Base-by-base conservation (phyloP, 1,140 invertebrate species). In the Sycophaga agraensis region DNA sequence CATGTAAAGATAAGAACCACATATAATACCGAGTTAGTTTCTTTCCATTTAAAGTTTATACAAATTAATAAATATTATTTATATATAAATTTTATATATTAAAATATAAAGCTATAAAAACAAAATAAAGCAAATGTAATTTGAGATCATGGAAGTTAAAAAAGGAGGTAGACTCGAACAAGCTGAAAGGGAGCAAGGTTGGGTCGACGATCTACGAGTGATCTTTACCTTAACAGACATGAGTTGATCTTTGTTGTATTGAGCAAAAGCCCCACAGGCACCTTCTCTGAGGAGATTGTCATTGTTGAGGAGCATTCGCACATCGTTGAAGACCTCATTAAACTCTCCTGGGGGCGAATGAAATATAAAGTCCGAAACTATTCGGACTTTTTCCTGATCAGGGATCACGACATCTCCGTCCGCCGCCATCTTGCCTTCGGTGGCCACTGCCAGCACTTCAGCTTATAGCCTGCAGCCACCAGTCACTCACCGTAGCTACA, bases 311-410 rank as follows among this genome's bases (percentile, higher is more conserved):
- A 99, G 83, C 65, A 94, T 91, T 72, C 97, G 87, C 53, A 99
- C 96, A 87, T 99, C 97, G 84, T 98, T 99, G 78, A 99, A 99
- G 56, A 99, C 97, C 87, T 99, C 97, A 82, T 99, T 99, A 76
- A 99, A 99, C 86, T 99, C 97, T 65, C 97, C 97, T 54, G 97
- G 97, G 24, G 97, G 97, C 46, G 96, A 96, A 84, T 98, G 96
- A 19, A 97, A 82, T 76, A 99, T 96, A 84, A 99, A 99, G 88
- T 97, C 91, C 63, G 96, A 96, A 62, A 95, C 94, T 84, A 99
- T 97, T 82, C 91, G 88, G 73, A 97, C 90, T 87, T 93, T 94
- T 86, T 93, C 91, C 81, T 89, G 87, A 83, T 93, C 91, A 75
- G 88, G 87, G 78, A 93, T 91, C 77, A 87, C 84, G 83, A 91